Conservation (phyloP, 2,113 vertebrate genomes). For the Ranitomeya variabilis region DNA sequence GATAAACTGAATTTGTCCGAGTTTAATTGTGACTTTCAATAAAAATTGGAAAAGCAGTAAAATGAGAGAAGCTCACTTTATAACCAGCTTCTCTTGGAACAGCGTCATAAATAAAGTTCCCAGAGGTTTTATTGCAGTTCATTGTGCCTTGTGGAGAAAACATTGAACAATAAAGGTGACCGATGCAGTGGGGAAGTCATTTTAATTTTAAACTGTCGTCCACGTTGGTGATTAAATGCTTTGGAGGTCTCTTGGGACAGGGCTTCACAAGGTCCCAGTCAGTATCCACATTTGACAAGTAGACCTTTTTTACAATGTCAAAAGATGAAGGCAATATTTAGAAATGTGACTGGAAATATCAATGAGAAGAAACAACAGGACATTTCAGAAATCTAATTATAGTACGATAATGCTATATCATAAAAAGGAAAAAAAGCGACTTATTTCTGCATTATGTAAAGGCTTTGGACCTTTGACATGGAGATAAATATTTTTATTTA, state of each 20-base stretch:
- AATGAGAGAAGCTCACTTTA: constrained; percentile 62
- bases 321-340: constrained; percentile 14
- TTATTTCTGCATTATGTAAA: too few relatives aligned
- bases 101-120: constrained; percentile 66
- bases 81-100: constrained; percentile 61
- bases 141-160: constrained; percentile 60
- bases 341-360: background rate
- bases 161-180: constrained; percentile 60
- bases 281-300: constrained; percentile 28
- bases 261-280: background rate
- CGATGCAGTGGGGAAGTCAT: constrained; percentile 28
- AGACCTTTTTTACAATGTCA: constrained; percentile 28
- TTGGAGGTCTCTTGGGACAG: background rate
- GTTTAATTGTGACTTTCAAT: constrained; percentile 64
- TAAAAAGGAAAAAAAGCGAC: background rate
- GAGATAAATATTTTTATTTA: too few relatives aligned
- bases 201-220: constrained; percentile 41
- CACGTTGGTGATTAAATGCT: constrained; percentile 26
- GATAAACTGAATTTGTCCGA: constrained; percentile 61
- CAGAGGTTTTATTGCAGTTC: constrained; percentile 57
- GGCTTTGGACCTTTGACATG: too few relatives aligned
- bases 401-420: background rate
- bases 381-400: background rate
- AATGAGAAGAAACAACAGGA: background rate
- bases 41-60: constrained; percentile 70